Conservation (phyloP, 2,888 invertebrate genomes). For the Spisula solida region DNA sequence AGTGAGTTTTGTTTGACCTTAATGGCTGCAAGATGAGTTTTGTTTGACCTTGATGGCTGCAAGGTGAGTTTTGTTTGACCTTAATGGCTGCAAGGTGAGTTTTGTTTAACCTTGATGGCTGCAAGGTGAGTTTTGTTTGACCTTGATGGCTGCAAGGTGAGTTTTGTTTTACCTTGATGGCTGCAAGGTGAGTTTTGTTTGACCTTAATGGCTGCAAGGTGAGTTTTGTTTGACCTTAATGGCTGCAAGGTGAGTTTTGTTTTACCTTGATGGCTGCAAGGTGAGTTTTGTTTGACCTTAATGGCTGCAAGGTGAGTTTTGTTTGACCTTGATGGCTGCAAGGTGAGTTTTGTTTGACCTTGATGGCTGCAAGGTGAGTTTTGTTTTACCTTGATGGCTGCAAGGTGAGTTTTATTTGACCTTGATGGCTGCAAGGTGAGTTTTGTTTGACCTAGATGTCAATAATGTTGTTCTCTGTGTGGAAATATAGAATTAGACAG, state of each 20-base stretch:
- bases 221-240: conserved; percentile 95
- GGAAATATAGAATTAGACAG: no score
- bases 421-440: conserved; percentile 95
- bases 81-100: no score
- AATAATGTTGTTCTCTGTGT: background rate
- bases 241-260: conserved; percentile 92
- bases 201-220: conserved; percentile 92
- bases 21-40: conserved; percentile 92
- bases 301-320: conserved; percentile 93
- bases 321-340: no score
- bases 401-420: no score
- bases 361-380: conserved; percentile 94
- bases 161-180: background rate
- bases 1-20: conserved; percentile 87
- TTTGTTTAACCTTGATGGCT: conserved; percentile 89
- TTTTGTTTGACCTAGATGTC: background rate
- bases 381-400: no score
- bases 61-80: conserved; percentile 89
- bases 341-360: conserved; percentile 94
- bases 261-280: no score
- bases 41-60: conserved; percentile 96
- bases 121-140: conserved; percentile 94
- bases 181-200: no score
- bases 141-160: conserved; percentile 95
- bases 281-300: conserved; percentile 94